Evolutionary conservation across 2,888 invertebrate genomes (phyloP), one percentile per base, ranked within the genome.

Genomic region (Acrocyrtus sp.): DNA sequence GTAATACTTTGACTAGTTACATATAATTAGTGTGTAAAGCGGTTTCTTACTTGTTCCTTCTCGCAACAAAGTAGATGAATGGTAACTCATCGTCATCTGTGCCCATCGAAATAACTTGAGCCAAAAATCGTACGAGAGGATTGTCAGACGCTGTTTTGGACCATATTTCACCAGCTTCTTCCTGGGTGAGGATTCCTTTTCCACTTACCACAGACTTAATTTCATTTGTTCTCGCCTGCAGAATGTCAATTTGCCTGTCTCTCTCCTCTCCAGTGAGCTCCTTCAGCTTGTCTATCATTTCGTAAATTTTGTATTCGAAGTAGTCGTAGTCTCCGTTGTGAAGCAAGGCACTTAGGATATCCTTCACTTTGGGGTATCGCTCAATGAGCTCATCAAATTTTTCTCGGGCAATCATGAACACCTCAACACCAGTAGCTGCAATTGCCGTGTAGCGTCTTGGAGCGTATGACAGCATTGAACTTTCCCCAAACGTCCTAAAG

Each of bases 291-390:
- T 66, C 72, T 24, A 66, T 66, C 65, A 63, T 63, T 45, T 57
- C 63, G 24, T 72, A 65, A 22, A 72, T 72, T 65, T 72, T 72
- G 53, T 58, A 57, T 26, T 73, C 67, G 41, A 73, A 73, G 43
- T 61, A 73, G 45, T 73, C 73, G 24, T 56, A 73, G 2, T 61
- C 54, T 19, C 67, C 67, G 47, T 62, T 67, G 1, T 17, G 17
- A 3, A 68, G 24, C 0, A 68, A 26, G 0, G 60, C 41, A 34
- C 45, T 45, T 6, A 68, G 24, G 41, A 68, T 68, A n/a, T 68
- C 19, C 41, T 54, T 68, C 3, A 74, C 63, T 53, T 68, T 68
- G 3, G 74, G 74, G 39, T 74, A 74, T 17, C 68, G 53, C 22
- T 68, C 68, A 21, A 76, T 61, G 0, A 69, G n/a, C 2, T 26